phyloP scores from a whole-genome alignment of 1,140 invertebrate genomes.

The Neuroterus valhalla region DNA sequence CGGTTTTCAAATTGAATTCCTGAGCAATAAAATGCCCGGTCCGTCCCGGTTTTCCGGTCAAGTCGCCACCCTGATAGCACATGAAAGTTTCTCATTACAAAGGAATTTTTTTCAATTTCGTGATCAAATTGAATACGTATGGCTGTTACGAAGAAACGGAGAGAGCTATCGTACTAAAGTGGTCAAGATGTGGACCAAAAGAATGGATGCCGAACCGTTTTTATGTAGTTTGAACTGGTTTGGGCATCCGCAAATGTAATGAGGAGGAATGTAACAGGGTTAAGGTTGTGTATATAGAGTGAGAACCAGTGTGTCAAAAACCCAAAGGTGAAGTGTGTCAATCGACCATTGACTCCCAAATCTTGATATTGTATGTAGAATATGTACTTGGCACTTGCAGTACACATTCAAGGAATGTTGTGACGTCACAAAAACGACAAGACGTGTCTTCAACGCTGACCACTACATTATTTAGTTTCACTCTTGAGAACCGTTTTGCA shows the following conservation, averaged over 20 bases:
- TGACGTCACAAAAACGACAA: background rate
- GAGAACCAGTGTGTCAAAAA: conserved; percentile 41
- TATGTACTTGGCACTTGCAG: background rate
- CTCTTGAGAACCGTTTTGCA: too few relatives aligned
- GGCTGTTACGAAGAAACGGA: too few relatives aligned
- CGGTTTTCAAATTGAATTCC: too few relatives aligned
- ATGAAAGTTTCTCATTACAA: too few relatives aligned
- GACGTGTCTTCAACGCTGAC: background rate
- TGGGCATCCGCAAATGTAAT: background rate
- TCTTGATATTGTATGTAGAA: conserved; percentile 29
- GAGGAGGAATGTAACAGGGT: conserved; percentile 29
- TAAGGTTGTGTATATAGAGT: conserved; percentile 16
- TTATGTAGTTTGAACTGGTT: conserved; percentile 30
- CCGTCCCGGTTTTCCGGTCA: too few relatives aligned
- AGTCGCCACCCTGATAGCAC: too few relatives aligned
- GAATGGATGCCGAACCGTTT: background rate
- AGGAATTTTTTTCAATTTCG: too few relatives aligned
- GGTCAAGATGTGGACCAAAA: too few relatives aligned
- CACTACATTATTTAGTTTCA: background rate
- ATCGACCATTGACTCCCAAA: conserved; percentile 55
- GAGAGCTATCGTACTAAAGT: too few relatives aligned
- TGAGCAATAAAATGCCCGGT: too few relatives aligned
- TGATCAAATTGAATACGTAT: too few relatives aligned
- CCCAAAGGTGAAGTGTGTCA: conserved; percentile 51
- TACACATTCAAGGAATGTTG: conserved; percentile 14